Evolutionary conservation across 2,113 vertebrate species (phyloP).

Genomic region (Labeo rohita): DNA sequence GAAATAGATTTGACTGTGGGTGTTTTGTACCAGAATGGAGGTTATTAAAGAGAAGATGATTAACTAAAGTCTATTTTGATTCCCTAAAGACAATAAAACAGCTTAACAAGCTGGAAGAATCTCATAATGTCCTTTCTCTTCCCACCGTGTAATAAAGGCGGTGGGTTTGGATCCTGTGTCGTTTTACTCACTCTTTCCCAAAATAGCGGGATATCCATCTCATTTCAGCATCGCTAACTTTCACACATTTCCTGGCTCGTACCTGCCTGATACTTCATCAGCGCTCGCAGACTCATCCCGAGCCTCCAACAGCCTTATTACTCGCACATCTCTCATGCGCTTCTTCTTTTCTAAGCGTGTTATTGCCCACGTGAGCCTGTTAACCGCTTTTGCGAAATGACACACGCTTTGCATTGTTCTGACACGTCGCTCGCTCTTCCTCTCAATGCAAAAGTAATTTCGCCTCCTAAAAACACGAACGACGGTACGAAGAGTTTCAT

Average conservation of each 20-base stretch:
- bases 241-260: slow-evolving; percentile 43
- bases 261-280: not conserved
- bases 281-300: not conserved
- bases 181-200: slow-evolving; percentile 57
- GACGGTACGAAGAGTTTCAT: not conserved
- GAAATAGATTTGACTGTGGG: not conserved
- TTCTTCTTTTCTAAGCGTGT: not conserved
- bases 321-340: not conserved
- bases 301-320: not conserved
- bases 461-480: not conserved
- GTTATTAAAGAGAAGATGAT: too few species aligned
- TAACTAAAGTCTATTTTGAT: not conserved
- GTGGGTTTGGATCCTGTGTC: slow-evolving; percentile 64
- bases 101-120: not conserved
- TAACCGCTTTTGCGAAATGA: not conserved
- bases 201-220: slow-evolving; percentile 64
- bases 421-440: not conserved
- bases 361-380: not conserved
- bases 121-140: not conserved
- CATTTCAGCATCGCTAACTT: slow-evolving; percentile 34
- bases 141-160: slow-evolving; percentile 62
- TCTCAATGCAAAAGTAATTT: not conserved
- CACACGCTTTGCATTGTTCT: not conserved
- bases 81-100: not conserved
- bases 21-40: not conserved